phyloP scores from a whole-genome alignment of 2,797 vertebrate genomes.

The Melanitta fusca region DNA sequence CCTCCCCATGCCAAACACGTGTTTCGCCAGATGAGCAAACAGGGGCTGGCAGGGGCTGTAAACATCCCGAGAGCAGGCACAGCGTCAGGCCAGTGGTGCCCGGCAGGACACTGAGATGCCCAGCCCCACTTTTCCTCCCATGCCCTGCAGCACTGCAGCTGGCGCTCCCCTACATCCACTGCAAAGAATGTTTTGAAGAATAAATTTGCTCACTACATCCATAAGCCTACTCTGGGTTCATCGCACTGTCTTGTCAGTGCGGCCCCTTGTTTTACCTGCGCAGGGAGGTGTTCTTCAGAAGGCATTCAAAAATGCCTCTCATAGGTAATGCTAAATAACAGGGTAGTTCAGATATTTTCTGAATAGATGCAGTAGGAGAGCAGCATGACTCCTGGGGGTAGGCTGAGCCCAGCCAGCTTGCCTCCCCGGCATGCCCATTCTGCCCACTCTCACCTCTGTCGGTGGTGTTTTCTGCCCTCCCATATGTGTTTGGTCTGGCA shows the following conservation, averaged over 20 bases:
- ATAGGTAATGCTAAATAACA: neutral
- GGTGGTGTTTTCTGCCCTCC: neutral
- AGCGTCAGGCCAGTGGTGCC: neutral
- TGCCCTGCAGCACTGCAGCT: neutral
- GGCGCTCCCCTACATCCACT: neutral
- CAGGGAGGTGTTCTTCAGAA: neutral
- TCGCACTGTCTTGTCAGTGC: neutral
- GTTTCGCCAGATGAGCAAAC: neutral
- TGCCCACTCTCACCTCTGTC: neutral
- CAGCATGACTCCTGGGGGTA: neutral
- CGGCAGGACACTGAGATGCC: rapidly evolving
- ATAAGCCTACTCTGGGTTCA: neutral
- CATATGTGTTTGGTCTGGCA: neutral
- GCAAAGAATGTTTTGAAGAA: neutral
- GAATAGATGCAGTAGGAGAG: neutral
- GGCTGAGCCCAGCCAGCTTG: neutral
- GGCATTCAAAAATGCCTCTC: rapidly evolving
- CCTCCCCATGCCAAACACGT: rapidly evolving
- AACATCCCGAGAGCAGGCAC: neutral
- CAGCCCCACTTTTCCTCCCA: rapidly evolving
- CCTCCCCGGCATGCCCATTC: neutral
- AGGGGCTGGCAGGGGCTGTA: neutral
- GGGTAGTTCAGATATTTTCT: neutral
- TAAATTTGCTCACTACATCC: neutral
- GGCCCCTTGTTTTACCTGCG: neutral